phyloP scores from a whole-genome alignment of 2,888 invertebrate species.

The Agapetus fuscipes region DNA sequence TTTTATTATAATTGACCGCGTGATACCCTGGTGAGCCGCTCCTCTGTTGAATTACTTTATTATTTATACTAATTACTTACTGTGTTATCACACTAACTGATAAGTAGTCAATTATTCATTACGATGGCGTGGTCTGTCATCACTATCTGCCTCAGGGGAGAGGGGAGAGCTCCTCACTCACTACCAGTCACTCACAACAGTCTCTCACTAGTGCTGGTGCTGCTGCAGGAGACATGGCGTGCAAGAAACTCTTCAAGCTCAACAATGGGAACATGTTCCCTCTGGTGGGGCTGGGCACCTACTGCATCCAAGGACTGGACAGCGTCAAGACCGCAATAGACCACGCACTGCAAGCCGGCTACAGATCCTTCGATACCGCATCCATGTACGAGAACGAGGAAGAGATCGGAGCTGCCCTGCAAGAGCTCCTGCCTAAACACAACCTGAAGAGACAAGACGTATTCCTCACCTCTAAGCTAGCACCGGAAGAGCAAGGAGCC shows the following conservation, averaged over 20 bases:
- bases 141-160: too few relatives aligned
- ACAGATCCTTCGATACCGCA: slow-evolving; percentile 70
- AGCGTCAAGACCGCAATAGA: slow-evolving; percentile 40
- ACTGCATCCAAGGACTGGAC: slow-evolving; percentile 44
- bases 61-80: too few relatives aligned
- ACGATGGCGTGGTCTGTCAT: too few relatives aligned
- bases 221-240: too few relatives aligned
- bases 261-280: slow-evolving; percentile 18
- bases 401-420: slow-evolving; percentile 56
- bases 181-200: too few relatives aligned
- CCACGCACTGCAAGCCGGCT: slow-evolving; percentile 55
- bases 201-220: too few relatives aligned
- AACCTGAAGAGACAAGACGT: slow-evolving; percentile 59
- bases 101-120: too few relatives aligned
- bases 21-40: too few relatives aligned
- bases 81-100: too few relatives aligned
- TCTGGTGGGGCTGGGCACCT: slow-evolving; percentile 50
- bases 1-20: too few relatives aligned
- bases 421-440: slow-evolving; percentile 55
- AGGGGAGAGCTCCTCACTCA: too few relatives aligned
- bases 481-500: slow-evolving; percentile 49
- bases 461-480: slow-evolving; percentile 69
- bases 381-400: slow-evolving; percentile 66
- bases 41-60: too few relatives aligned
- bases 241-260: slow-evolving; percentile 8